phyloP scores from a whole-genome alignment of 2,113 vertebrate genomes.

The Lota lota region DNA sequence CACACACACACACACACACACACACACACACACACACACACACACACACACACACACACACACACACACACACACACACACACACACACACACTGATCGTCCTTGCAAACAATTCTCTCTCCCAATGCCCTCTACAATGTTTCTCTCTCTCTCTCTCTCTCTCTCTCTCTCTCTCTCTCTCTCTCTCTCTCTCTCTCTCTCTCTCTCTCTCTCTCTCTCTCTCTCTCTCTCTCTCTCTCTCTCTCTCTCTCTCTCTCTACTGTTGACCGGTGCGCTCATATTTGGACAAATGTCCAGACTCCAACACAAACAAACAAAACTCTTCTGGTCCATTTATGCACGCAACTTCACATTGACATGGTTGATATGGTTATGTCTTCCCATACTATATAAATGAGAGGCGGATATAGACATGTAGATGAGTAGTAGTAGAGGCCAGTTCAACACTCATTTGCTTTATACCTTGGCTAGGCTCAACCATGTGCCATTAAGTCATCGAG shows the following conservation, averaged over 20 bases:
- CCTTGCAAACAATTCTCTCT: neutral
- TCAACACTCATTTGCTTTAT: too few relatives aligned
- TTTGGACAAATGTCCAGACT: neutral
- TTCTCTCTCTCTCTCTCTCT: slow-evolving; percentile 1
- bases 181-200: neutral
- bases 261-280: neutral
- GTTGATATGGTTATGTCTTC: too few relatives aligned
- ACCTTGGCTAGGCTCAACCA: too few relatives aligned
- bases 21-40: slow-evolving; percentile 2
- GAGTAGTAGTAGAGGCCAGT: too few relatives aligned
- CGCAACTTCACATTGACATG: too few relatives aligned
- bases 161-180: neutral
- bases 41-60: too few relatives aligned
- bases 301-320: neutral
- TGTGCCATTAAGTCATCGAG: too few relatives aligned
- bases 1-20: neutral
- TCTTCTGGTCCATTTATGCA: neutral
- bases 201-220: neutral
- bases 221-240: too few relatives aligned
- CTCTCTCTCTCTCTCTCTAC: too few relatives aligned
- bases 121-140: neutral
- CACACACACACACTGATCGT: slow-evolving; percentile 20
- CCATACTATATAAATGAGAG: too few relatives aligned
- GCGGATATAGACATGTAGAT: too few relatives aligned
- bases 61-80: too few relatives aligned